A percentile compares a stretch with the other conserved stretches of the same genome.
Evolutionary conservation across 1,140 invertebrate genomes (phyloP).

Genomic region (Hylaeus anthracinus): DNA sequence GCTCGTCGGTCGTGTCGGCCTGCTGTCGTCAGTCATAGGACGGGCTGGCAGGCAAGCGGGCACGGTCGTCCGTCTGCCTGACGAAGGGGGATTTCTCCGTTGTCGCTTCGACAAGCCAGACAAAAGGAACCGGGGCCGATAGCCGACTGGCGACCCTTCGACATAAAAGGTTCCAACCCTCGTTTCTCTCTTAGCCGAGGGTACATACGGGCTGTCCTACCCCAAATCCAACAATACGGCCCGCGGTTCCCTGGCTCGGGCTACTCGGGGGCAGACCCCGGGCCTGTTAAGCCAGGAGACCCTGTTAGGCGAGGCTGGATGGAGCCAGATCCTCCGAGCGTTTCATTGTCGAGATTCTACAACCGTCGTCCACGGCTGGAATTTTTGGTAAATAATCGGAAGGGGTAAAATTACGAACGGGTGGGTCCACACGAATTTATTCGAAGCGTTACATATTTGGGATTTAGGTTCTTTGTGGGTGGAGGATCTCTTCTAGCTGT

Average conservation of each 20-base stretch:
- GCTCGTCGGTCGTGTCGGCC: slow-evolving; percentile 4
- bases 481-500: too few relatives aligned
- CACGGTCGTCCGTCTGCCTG: slow-evolving; percentile 16
- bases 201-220: slow-evolving; percentile 51
- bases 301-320: not conserved
- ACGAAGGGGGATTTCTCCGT: slow-evolving; percentile 52
- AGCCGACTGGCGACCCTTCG: slow-evolving; percentile 61
- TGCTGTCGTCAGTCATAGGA: slow-evolving; percentile 35
- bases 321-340: not conserved
- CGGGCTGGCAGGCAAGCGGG: slow-evolving; percentile 28
- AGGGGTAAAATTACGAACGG: not conserved
- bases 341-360: too few relatives aligned
- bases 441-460: too few relatives aligned
- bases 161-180: slow-evolving; percentile 72
- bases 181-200: slow-evolving; percentile 50
- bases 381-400: not conserved
- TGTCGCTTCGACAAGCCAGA: slow-evolving; percentile 64
- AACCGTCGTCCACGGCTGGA: not conserved
- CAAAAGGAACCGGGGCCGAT: slow-evolving; percentile 62
- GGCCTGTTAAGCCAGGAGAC: not conserved
- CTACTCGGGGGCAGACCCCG: not conserved
- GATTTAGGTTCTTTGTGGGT: too few relatives aligned
- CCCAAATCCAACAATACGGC: slow-evolving; percentile 63
- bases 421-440: too few relatives aligned
- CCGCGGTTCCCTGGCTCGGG: slow-evolving; percentile 17